phyloP scores from a whole-genome alignment of 2,113 vertebrate genomes.

The Plecturocebus donacophilus region DNA sequence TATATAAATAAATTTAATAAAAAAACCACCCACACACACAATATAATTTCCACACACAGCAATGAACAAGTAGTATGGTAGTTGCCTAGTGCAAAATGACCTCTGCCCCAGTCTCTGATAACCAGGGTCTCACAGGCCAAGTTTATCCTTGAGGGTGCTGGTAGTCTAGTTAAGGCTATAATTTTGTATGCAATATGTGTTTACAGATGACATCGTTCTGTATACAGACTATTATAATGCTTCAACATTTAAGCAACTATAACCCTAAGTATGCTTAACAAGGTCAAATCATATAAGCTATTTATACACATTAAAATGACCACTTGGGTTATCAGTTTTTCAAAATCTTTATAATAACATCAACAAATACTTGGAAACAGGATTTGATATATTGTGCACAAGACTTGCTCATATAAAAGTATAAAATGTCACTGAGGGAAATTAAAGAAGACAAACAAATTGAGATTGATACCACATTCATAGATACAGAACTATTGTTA shows the following conservation, averaged over 20 bases:
- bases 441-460: background rate
- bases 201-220: background rate
- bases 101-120: fast-evolving
- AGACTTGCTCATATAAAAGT: background rate
- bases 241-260: background rate
- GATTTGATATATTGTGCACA: background rate
- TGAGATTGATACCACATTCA: background rate
- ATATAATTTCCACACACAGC: background rate
- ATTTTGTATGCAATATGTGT: background rate
- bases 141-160: background rate
- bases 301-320: background rate
- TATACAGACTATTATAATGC: background rate
- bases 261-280: background rate
- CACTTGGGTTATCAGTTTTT: background rate
- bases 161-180: background rate
- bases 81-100: background rate
- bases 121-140: background rate
- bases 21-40: background rate
- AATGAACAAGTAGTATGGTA: background rate
- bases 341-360: background rate
- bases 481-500: background rate
- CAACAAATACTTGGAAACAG: background rate
- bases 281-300: background rate
- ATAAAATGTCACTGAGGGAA: background rate
- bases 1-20: background rate